phyloP scores from a whole-genome alignment of 2,888 invertebrate species.

The Chamaedrilus cognettii region DNA sequence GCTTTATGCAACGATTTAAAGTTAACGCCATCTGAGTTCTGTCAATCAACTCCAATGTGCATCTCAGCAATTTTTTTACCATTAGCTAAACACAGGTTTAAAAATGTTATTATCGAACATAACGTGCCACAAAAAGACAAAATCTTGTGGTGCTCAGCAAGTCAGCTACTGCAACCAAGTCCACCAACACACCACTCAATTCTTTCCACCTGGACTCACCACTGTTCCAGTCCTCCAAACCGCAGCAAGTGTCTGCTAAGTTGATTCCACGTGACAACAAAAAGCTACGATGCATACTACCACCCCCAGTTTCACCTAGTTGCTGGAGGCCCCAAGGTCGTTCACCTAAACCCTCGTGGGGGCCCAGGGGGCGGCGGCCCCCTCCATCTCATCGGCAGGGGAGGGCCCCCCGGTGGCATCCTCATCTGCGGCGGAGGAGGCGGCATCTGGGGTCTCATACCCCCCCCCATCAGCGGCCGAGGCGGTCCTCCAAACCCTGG shows the following conservation, averaged over 20 bases:
- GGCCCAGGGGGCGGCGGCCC: not conserved
- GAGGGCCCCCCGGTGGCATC: conserved; percentile 12
- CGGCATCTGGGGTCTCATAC: conserved; percentile 15
- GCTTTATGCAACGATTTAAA: no score
- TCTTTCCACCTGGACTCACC: no score
- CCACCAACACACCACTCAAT: no score
- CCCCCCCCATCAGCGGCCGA: conserved; percentile 5
- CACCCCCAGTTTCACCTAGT: not conserved
- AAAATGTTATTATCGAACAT: no score
- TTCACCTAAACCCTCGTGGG: no score
- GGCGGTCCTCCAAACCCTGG: conserved; percentile 19
- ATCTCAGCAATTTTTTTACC: no score
- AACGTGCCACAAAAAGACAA: no score
- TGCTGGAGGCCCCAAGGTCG: not conserved
- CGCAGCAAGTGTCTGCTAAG: not conserved
- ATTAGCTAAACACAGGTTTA: no score
- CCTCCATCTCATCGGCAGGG: not conserved
- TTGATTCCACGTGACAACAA: not conserved
- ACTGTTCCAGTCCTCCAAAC: not conserved
- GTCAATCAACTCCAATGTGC: no score
- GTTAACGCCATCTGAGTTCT: no score
- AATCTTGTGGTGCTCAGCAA: no score
- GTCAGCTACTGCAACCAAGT: no score
- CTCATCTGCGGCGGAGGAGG: conserved; percentile 14
- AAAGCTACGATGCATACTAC: not conserved